These are phyloP conservation scores for Chrysogorgia sp. DNA, from an alignment of 92 coral and sea anemone species.

Conservation along the genomic window DNA sequence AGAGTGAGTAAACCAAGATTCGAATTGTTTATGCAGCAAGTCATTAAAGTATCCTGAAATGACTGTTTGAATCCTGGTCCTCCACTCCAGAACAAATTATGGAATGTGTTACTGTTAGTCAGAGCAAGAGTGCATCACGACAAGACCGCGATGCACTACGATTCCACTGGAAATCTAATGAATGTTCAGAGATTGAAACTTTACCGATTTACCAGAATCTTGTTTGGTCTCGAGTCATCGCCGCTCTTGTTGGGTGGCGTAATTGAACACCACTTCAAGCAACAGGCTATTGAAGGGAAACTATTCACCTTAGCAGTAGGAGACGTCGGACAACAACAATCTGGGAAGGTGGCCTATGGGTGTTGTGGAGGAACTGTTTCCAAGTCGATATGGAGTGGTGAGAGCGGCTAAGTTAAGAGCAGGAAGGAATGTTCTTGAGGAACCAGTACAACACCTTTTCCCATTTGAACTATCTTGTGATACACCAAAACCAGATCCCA, in stretches of 20 bases:
- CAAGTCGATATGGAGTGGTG: too few species aligned
- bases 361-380: too few species aligned
- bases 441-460: too few species aligned
- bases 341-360: too few species aligned
- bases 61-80: conserved; percentile 31
- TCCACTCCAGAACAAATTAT: neutral
- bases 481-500: too few species aligned
- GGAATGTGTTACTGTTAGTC: conserved; percentile 4
- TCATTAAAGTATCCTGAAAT: neutral
- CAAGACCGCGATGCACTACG: conserved; percentile 42
- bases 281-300: conserved; percentile 13
- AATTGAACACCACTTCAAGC: conserved; percentile 38
- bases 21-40: conserved; percentile 26
- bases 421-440: too few species aligned
- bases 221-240: conserved; percentile 59
- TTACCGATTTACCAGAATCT: conserved; percentile 54
- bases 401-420: too few species aligned
- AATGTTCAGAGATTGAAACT: neutral
- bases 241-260: conserved; percentile 57
- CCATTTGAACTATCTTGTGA: too few species aligned
- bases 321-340: conserved; percentile 28
- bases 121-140: conserved; percentile 25
- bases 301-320: conserved; percentile 30
- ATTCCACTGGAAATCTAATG: neutral
- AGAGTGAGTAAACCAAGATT: neutral